Conservation (phyloP, 2,888 invertebrate genomes). For the Sesia apiformis region DNA sequence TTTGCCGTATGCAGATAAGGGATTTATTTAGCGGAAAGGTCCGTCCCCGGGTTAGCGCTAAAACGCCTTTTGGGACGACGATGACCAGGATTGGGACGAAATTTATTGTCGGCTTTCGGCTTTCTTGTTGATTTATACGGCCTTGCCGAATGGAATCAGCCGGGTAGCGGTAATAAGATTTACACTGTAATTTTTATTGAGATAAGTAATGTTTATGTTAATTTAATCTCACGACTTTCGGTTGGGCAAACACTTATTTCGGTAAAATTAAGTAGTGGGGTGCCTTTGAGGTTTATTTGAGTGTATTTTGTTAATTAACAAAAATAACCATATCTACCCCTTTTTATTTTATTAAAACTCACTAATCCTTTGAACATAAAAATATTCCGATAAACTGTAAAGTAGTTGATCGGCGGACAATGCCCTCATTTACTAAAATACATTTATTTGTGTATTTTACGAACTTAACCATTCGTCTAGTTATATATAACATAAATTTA, state of each 20-base stretch:
- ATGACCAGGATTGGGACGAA: constrained; percentile 69
- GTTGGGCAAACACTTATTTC: neutral
- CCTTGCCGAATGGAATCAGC: constrained; percentile 45
- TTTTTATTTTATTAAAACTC: too few relatives aligned
- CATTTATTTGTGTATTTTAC: too few relatives aligned
- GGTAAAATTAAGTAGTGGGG: too few relatives aligned
- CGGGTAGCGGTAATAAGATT: constrained; percentile 6
- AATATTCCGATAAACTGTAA: too few relatives aligned
- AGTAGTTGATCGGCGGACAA: too few relatives aligned
- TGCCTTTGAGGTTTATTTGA: too few relatives aligned
- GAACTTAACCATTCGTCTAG: too few relatives aligned
- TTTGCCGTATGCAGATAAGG: constrained; percentile 76
- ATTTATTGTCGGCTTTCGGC: constrained; percentile 69
- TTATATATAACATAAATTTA: too few relatives aligned
- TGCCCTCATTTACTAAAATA: too few relatives aligned
- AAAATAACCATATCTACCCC: too few relatives aligned
- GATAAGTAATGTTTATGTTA: constrained; percentile 2
- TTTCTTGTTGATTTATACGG: constrained; percentile 67
- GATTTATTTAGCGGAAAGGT: constrained; percentile 75
- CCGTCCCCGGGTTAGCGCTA: constrained; percentile 67
- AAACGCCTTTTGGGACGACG: constrained; percentile 64
- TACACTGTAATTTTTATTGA: constrained; percentile 3
- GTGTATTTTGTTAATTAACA: too few relatives aligned
- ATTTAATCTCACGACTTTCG: neutral
- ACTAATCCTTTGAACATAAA: too few relatives aligned